Percentiles rank a stretch among this genome's conserved stretches.
phyloP scores from a whole-genome alignment of 2,888 invertebrate genomes.

The Cylloceria caligata region DNA sequence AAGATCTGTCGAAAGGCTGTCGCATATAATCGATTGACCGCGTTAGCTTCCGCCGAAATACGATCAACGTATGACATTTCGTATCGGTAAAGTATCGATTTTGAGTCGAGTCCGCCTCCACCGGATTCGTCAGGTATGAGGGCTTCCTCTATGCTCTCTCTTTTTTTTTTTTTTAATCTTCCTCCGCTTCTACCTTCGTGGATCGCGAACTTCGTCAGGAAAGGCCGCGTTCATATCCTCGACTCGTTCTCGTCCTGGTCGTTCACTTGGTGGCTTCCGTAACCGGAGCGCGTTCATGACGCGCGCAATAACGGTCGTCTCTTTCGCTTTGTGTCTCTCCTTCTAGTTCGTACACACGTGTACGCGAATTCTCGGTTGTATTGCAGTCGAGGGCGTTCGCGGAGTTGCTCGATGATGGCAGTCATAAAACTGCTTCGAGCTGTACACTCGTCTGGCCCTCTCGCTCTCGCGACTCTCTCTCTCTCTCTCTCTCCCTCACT shows the following conservation, averaged over 20 bases:
- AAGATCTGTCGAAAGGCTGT: no score
- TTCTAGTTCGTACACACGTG: slow-evolving; percentile 16
- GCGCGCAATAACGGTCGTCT: slow-evolving; percentile 19
- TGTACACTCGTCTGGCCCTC: slow-evolving; percentile 53
- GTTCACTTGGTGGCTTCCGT: slow-evolving; percentile 19
- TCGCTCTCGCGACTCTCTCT: slow-evolving; percentile 51
- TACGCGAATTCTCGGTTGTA: slow-evolving; percentile 26
- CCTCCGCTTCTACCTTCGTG: not conserved
- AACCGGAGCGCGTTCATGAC: slow-evolving; percentile 25
- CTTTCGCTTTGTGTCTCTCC: not conserved
- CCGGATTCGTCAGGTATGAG: no score
- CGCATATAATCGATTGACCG: not conserved
- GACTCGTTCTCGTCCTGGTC: slow-evolving; percentile 9
- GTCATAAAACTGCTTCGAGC: slow-evolving; percentile 67
- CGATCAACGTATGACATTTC: not conserved
- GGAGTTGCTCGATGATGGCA: slow-evolving; percentile 62
- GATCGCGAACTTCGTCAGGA: slow-evolving; percentile 10
- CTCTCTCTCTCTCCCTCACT: slow-evolving; percentile 53
- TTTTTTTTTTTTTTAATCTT: not conserved
- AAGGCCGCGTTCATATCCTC: slow-evolving; percentile 15
- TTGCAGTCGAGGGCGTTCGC: slow-evolving; percentile 68
- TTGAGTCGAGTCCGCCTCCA: not conserved
- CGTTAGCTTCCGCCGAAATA: not conserved
- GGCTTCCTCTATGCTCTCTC: not conserved
- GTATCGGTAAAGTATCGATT: not conserved